Base-by-base conservation (phyloP, 1,140 invertebrate genomes). In the Aplysia californica region DNA sequence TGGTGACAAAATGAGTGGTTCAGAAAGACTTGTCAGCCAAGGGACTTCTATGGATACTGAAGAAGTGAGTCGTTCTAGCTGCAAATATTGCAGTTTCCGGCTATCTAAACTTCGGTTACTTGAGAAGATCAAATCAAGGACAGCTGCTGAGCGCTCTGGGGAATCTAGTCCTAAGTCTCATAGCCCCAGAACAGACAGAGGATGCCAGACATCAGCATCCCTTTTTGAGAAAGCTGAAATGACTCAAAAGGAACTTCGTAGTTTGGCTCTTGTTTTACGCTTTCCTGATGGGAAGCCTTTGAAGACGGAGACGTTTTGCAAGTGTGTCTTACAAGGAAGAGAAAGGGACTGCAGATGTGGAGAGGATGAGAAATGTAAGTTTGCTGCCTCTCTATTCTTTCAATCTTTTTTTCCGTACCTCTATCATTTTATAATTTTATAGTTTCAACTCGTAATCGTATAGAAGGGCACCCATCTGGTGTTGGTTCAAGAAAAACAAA, bases 351-450 rank as follows among this genome's bases (percentile, higher is more conserved):
- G 72, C n/a, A 35, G 26, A 3, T 75, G 72, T 66, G 72, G 72
- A 50, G 71, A 74, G n/a, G 72, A 75, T 21, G 72, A 75, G n/a
- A 66, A 59, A 58, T 66, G 72, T 75, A 55, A 66, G 72, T 75
- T 38, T 20, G 21, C 31, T 58, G 29, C n/a, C 10, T 55, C 3
- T 41, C 4, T 3, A 31, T 18, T 71, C 6, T 69, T 39, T 69
- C 6, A 15, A 69, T 39, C 15, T 23, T 69, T 10, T 50, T 50
- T 50, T 50, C n/a, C n/a, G n/a, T n/a, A n/a, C n/a, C n/a, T n/a
- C n/a, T n/a, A n/a, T n/a, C n/a, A n/a, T n/a, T n/a, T n/a, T n/a
- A n/a, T n/a, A n/a, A n/a, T n/a, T n/a, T n/a, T n/a, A n/a, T n/a
- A n/a, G n/a, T n/a, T n/a, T n/a, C n/a, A n/a, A n/a, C n/a, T n/a